Base-by-base conservation (phyloP, 2,113 vertebrate species). In the Mellivora capensis region DNA sequence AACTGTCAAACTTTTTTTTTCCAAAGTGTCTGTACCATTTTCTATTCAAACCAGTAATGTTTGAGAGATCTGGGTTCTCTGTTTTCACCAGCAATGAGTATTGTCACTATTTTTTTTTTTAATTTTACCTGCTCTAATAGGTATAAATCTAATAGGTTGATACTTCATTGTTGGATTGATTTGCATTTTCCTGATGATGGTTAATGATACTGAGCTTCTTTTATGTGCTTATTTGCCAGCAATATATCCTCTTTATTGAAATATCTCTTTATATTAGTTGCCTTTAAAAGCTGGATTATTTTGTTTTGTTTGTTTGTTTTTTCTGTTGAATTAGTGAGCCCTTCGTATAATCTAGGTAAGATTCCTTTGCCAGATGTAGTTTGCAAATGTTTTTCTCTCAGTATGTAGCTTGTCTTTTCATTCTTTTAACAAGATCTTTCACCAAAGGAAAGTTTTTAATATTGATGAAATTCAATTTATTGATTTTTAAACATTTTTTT, bases 401-500 rank as follows among this genome's bases (percentile, higher is more conserved):
- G 1, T 86, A 42, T 91, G 20, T n/a, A n/a, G 12, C n/a, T 74
- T 91, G 1, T 52, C 3, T 27, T 15, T 64, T 52, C 14, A 37
- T 96, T 23, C 47, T 87, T 25, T 80, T 54, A 71, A 18, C 6
- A 59, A 17, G 13, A 5, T 74, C 67, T 72, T 79, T 76, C 39
- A 54, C 8, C 37, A 34, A 90, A 29, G 10, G 47, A 47, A 85
- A 8, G 2, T 18, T 64, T 87, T 91, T 67, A 80, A 74, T 94
- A 64, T 67, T 47, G n/a, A 62, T 47, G 4, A 67, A 69, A 20
- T 61, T 31, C 29, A 77, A 34, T 49, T 95, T 81, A 93, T 37
- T 81, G 61, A 92, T 67, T 95, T 92, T 94, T 79, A 47, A 44
- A 25, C 7, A 34, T 94, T 76, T 90, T 90, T 80, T 76, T 49